Evolutionary conservation across 2,113 vertebrate species (phyloP).

Genomic region (Plectropomus leopardus): DNA sequence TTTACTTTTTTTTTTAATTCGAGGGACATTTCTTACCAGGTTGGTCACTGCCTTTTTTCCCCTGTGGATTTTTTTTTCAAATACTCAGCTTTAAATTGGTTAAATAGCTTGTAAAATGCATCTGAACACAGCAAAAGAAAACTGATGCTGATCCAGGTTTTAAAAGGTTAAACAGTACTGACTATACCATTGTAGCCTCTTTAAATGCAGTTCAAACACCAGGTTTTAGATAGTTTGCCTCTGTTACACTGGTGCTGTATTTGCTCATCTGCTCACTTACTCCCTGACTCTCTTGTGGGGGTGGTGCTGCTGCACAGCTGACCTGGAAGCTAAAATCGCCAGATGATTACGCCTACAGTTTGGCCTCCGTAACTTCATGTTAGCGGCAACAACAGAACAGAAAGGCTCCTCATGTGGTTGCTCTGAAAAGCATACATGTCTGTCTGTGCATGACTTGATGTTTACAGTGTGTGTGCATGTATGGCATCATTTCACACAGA

Average conservation of each 20-base stretch:
- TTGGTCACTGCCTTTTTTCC: too few relatives aligned
- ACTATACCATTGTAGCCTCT: rapidly evolving
- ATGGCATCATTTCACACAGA: not conserved
- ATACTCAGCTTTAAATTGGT: too few relatives aligned
- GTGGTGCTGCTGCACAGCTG: conserved; percentile 15
- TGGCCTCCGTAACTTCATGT: conserved; percentile 5
- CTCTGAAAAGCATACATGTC: not conserved
- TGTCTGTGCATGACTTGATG: not conserved
- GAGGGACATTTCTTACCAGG: too few relatives aligned
- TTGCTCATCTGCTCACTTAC: conserved; percentile 11
- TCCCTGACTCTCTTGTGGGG: conserved; percentile 2
- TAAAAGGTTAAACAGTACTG: too few relatives aligned
- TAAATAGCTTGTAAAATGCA: too few relatives aligned
- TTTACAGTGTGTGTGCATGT: not conserved
- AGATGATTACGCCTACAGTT: conserved; percentile 20
- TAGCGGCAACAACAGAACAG: not conserved
- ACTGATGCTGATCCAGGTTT: too few relatives aligned
- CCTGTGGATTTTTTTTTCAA: too few relatives aligned
- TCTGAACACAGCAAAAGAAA: too few relatives aligned
- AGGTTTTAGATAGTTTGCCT: not conserved
- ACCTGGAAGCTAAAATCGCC: conserved; percentile 10
- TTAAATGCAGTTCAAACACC: not conserved
- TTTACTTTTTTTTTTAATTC: too few relatives aligned
- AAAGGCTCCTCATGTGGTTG: not conserved
- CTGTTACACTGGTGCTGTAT: not conserved